Conservation (phyloP, 2,888 invertebrate genomes). For the Tenthredo mesomela region DNA sequence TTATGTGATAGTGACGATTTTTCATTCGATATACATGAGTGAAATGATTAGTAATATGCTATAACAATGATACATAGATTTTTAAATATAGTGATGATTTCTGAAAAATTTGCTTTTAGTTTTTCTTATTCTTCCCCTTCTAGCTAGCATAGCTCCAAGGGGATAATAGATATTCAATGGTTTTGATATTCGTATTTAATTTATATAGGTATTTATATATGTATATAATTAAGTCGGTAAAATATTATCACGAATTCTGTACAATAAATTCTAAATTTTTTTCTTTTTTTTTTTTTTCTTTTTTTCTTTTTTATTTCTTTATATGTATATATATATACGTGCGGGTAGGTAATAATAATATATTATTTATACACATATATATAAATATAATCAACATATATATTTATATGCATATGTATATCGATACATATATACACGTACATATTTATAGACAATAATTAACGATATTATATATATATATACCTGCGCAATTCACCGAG, state of each 20-base stretch:
- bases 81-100: neutral
- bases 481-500: slow-evolving; percentile 63
- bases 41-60: slow-evolving; percentile 22
- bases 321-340: neutral
- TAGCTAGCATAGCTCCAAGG: neutral
- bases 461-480: slow-evolving; percentile 33
- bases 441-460: slow-evolving; percentile 26
- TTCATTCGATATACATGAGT: neutral
- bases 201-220: slow-evolving; percentile 11
- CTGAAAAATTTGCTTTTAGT: neutral
- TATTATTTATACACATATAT: slow-evolving; percentile 21
- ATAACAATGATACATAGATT: slow-evolving; percentile 42
- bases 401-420: slow-evolving; percentile 9
- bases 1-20: neutral
- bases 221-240: slow-evolving; percentile 40
- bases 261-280: slow-evolving; percentile 43
- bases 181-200: slow-evolving; percentile 31
- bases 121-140: neutral
- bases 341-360: neutral
- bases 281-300: neutral
- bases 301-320: neutral
- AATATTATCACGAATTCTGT: slow-evolving; percentile 51
- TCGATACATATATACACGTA: slow-evolving; percentile 43
- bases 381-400: slow-evolving; percentile 4
- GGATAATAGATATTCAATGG: neutral